Evolutionary conservation across 2,888 invertebrate genomes (phyloP), one percentile per base, ranked within the genome.

Genomic region (Noctuana brunneofusca): DNA sequence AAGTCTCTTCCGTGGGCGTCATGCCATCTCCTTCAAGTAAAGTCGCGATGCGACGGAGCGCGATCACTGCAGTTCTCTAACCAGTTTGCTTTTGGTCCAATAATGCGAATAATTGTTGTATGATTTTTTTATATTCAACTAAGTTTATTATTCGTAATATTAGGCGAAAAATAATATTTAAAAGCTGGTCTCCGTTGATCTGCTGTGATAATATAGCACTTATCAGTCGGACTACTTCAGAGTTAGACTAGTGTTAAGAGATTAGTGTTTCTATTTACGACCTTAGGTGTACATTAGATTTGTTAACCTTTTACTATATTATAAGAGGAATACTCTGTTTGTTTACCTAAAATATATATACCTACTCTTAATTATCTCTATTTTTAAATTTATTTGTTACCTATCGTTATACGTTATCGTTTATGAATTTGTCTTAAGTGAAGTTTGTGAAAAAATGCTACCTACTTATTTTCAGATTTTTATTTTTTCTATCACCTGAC

Each of bases 391-490:
- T 73, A 79, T 86, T 86, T 86, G 83, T 88, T 85, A 83, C 76
- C 77, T 83, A 80, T 79, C 80, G 79, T 84, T 81, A 82, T 74
- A 78, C 79, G 81, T 83, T 87, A 83, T 78, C 83, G 78, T 87
- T 87, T 87, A 83, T 83, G 14, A 24, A 86, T 78, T 80, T 81
- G 12, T 78, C 79, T 74, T 87, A 87, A 88, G 84, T 80, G 84
- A 89, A 86, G 84, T 87, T 83, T 89, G 83, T 89, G 86, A 89
- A 89, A 90, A 90, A 89, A 90, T 87, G 79, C 87, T 90, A 86
- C 89, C 83, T 87, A 89, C 83, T 89, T 90, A 89, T 88, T 90
- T 89, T 90, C 88, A 89, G 89, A 89, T 90, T 91, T 89, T 91
- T 90, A 87, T 88, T 90, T 90, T 89, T 88, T 84, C 84, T 88